These are phyloP conservation scores for Quiscalus mexicanus DNA, from an alignment of 2,113 vertebrate genomes.

Conservation along the genomic window DNA sequence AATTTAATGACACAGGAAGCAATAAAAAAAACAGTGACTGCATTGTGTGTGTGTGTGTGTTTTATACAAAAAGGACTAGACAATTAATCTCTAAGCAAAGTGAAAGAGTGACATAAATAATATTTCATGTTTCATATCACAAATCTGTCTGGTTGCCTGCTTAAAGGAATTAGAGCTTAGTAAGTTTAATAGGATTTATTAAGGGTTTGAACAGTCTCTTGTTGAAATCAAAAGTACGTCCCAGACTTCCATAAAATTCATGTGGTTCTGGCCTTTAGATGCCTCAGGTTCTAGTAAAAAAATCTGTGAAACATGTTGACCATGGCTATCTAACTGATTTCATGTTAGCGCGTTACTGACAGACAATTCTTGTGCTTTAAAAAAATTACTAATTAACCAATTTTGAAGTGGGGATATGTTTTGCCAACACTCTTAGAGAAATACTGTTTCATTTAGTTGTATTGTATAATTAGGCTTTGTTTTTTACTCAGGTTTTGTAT, in stretches of 20 bases:
- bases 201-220: not conserved
- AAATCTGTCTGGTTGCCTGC: not conserved
- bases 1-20: not conserved
- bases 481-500: not conserved
- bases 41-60: not conserved
- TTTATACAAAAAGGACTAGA: not conserved
- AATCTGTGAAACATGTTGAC: not conserved
- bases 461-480: not conserved
- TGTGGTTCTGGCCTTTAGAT: not conserved
- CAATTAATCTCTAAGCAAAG: not conserved
- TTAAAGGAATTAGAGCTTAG: not conserved
- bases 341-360: not conserved
- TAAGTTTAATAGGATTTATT: not conserved
- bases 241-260: not conserved
- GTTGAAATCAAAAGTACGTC: not conserved
- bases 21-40: not conserved
- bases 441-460: not conserved
- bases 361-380: not conserved
- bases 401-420: not conserved
- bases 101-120: not conserved
- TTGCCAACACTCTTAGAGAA: not conserved
- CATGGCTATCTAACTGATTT: not conserved
- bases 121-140: not conserved
- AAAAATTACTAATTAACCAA: not conserved
- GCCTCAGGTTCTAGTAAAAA: not conserved